phyloP scores from a whole-genome alignment of 2,888 invertebrate species.

The Drosophila setosimentum region DNA sequence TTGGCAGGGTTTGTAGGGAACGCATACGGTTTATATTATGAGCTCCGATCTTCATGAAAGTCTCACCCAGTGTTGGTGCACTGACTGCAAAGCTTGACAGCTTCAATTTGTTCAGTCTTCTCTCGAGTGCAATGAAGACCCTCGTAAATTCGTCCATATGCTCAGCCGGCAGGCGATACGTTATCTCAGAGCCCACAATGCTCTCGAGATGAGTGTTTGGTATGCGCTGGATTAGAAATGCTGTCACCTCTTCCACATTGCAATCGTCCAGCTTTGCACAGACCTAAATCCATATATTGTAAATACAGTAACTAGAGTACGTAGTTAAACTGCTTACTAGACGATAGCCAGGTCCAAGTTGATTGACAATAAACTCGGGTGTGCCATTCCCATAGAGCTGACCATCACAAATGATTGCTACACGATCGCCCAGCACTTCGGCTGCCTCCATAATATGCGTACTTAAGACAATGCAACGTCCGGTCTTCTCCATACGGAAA shows the following conservation, averaged over 20 bases:
- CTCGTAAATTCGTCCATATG: slow-evolving; percentile 87
- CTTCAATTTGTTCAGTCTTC: slow-evolving; percentile 86
- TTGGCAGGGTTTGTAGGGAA: fast-evolving
- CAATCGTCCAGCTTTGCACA: slow-evolving; percentile 85
- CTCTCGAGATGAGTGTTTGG: slow-evolving; percentile 88
- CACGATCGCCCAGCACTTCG: slow-evolving; percentile 92
- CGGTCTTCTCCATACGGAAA: slow-evolving; percentile 89
- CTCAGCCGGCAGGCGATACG: slow-evolving; percentile 88
- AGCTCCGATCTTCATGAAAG: slow-evolving; percentile 89
- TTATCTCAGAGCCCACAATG: slow-evolving; percentile 89
- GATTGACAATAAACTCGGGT: slow-evolving; percentile 91
- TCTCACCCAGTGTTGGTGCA: slow-evolving; percentile 94
- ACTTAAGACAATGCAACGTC: slow-evolving; percentile 91
- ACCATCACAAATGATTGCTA: slow-evolving; percentile 93
- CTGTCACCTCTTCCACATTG: slow-evolving; percentile 86
- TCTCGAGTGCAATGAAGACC: slow-evolving; percentile 89
- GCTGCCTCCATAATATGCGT: slow-evolving; percentile 96
- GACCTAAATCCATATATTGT: slow-evolving; percentile 32
- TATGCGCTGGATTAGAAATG: slow-evolving; percentile 87
- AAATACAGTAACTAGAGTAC: neutral
- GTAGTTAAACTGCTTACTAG: slow-evolving; percentile 84
- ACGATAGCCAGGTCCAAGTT: slow-evolving; percentile 93
- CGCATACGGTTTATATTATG: slow-evolving; percentile 63
- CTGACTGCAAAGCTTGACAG: slow-evolving; percentile 91
- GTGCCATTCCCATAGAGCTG: slow-evolving; percentile 91